Percentiles rank a stretch among this genome's conserved stretches.
Conservation (phyloP, 2,888 invertebrate species). For the Yponomeuta plumbellus region DNA sequence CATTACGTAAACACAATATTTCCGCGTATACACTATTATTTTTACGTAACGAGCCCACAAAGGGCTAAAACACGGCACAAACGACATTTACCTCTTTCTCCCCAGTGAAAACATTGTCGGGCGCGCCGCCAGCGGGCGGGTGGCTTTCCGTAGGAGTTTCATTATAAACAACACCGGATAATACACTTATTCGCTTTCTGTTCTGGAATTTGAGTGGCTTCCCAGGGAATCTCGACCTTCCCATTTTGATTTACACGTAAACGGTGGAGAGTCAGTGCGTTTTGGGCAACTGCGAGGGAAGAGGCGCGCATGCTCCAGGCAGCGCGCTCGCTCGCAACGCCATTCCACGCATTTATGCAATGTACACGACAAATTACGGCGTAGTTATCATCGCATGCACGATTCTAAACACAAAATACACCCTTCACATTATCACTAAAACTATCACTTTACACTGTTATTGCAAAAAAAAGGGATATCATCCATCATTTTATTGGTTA, state of each 20-base stretch:
- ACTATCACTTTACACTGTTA: conserved; percentile 66
- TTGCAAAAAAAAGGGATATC: conserved; percentile 62
- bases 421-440: conserved; percentile 63
- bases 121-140: conserved; percentile 63
- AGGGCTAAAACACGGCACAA: conserved; percentile 31
- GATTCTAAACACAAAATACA: conserved; percentile 57
- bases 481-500: conserved; percentile 73
- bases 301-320: conserved; percentile 75
- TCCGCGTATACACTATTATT: conserved; percentile 37
- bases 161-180: conserved; percentile 78
- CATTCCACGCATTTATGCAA: conserved; percentile 75
- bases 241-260: conserved; percentile 80
- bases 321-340: conserved; percentile 72
- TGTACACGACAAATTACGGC: conserved; percentile 72
- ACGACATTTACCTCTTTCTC: conserved; percentile 66
- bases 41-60: conserved; percentile 37
- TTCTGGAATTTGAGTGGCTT: conserved; percentile 92
- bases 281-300: conserved; percentile 66
- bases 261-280: conserved; percentile 76
- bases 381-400: conserved; percentile 66
- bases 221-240: conserved; percentile 90
- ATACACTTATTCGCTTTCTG: conserved; percentile 89
- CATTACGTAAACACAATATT: conserved; percentile 72
- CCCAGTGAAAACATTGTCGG: conserved; percentile 65
- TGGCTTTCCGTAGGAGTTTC: conserved; percentile 65